Base-by-base conservation (phyloP, 2,888 invertebrate species). In the Autographa pulchrina region DNA sequence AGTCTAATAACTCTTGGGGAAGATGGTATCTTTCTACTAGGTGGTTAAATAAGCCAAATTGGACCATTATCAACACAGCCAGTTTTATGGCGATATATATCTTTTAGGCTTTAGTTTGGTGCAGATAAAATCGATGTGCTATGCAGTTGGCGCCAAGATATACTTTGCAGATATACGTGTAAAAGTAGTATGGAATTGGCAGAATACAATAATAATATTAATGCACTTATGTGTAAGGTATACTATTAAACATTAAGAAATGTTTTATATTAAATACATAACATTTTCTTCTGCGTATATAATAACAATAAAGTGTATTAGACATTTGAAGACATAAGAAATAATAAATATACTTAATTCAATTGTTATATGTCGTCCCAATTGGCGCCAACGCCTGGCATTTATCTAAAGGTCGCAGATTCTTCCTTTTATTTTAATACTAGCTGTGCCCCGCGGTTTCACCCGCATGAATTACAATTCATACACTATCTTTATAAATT, bases 1-100 rank as follows among this genome's bases (percentile, higher is more conserved):
- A 87, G 86, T 85, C 91, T 92, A 92, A 94, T 94, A 93, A 93
- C 89, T 93, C 88, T 88, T 83, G 78, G 80, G 78, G 80, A 84
- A 88, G 87, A 83, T 87, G 88, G 86, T 91, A 91, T 92, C 91
- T 88, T 74, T 82, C 84, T 88, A 85, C 87, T 88, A 90, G 92
- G 92, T 92, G 91, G 92, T 94, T 91, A 93, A 93, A 92, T 92
- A 91, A 90, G 90, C 92, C 90, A 93, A 94, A 94, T 94, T 94
- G 92, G 90, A 86, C 90, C 90, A 91, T 93, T 90, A 85, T 89
- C 87, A 85, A 81, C 83, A 84, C 77, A 85, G 88, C 86, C 88
- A 85, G 85, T 82, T 92, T 93, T 92, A 92, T 92, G 84, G 90
- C 83, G 83, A 82, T 82, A 88, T 92, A 90, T 90, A 88, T 90